Conservation (phyloP, 2,888 invertebrate species). For the Gonocerus acuteangulatus region DNA sequence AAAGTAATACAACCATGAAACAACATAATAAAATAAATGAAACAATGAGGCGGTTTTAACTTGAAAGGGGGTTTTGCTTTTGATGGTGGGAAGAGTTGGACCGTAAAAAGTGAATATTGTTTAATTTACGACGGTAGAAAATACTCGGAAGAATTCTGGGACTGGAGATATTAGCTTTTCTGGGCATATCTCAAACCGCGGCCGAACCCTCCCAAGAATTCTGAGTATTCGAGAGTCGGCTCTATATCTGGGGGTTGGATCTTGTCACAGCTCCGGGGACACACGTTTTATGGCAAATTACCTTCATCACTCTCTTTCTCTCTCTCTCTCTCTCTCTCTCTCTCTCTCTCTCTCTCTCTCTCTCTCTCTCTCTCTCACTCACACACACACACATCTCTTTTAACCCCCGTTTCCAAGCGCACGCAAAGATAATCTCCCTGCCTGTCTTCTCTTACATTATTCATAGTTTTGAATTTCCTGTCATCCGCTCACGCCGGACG, state of each 20-base stretch:
- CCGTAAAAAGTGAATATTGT: background rate
- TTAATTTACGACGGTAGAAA: conserved; percentile 9
- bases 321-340: conserved; percentile 5
- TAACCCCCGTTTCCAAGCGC: too few relatives aligned
- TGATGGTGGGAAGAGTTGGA: too few relatives aligned
- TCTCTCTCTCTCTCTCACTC: background rate
- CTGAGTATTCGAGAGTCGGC: background rate
- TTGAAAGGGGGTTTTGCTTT: too few relatives aligned
- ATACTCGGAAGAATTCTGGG: background rate
- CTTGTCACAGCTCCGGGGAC: background rate
- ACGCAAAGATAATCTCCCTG: too few relatives aligned
- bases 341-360: background rate
- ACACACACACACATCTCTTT: too few relatives aligned
- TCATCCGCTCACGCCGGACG: too few relatives aligned
- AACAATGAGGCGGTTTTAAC: too few relatives aligned
- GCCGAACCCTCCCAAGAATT: conserved; percentile 2
- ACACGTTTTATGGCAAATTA: conserved; percentile 19
- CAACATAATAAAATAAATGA: too few relatives aligned
- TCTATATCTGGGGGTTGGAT: conserved; percentile 10
- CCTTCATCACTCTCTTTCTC: conserved; percentile 5
- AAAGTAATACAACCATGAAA: too few relatives aligned
- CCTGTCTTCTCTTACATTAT: too few relatives aligned
- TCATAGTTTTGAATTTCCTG: too few relatives aligned
- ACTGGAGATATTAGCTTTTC: conserved; percentile 2
- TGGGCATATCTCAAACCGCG: background rate